A percentile compares a stretch with the other conserved stretches of the same genome.
These are phyloP conservation scores for Zosterops lateralis DNA, from an alignment of 2,113 vertebrate genomes.

Conservation along the genomic window DNA sequence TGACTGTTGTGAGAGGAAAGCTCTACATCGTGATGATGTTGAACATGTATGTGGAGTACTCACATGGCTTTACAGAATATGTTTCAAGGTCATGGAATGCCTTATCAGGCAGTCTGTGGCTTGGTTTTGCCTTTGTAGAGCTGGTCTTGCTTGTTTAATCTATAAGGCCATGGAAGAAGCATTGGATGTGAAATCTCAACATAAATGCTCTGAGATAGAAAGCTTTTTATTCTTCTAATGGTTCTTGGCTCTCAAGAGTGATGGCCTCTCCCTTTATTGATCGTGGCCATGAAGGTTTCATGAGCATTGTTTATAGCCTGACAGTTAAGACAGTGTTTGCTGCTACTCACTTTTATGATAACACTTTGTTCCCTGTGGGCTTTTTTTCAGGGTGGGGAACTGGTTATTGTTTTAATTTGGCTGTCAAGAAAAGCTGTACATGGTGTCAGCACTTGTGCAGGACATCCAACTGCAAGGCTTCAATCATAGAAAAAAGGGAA, in stretches of 20 bases:
- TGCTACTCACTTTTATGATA: conserved; percentile 18
- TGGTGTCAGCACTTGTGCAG: not conserved
- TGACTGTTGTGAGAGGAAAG: not conserved
- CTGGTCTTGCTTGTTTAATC: not conserved
- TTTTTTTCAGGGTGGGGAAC: not conserved
- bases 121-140: not conserved
- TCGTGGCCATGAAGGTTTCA: conserved; percentile 17
- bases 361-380: not conserved
- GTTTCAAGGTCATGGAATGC: not conserved
- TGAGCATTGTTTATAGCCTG: conserved; percentile 40
- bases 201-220: not conserved
- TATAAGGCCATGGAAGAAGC: not conserved
- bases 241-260: not conserved
- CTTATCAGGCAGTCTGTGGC: not conserved
- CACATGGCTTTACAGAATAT: not conserved
- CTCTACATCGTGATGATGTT: not conserved
- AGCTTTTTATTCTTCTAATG: conserved; percentile 15
- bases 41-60: not conserved
- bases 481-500: not conserved
- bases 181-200: not conserved
- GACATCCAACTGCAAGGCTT: not conserved
- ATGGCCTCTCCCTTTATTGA: conserved; percentile 42
- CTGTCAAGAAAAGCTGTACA: not conserved
- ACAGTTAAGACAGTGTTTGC: not conserved
- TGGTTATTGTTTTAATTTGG: not conserved